These are phyloP conservation scores for Cirrhinus mrigala DNA, from an alignment of 2,797 vertebrate genomes.

Conservation along the genomic window DNA sequence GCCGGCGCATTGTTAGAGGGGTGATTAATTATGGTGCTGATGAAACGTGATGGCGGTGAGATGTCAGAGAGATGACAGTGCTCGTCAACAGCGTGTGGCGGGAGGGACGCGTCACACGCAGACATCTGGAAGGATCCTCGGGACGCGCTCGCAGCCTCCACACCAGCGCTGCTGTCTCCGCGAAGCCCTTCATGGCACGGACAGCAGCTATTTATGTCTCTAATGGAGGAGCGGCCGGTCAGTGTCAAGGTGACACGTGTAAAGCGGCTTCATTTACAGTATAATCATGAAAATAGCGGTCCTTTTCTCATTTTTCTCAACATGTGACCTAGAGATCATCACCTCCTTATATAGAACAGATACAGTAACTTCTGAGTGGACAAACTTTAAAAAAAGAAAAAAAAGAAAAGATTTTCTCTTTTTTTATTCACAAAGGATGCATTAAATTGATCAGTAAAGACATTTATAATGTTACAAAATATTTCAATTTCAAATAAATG, in stretches of 20 bases:
- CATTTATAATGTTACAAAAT: not conserved
- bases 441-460: not conserved
- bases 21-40: slow-evolving; percentile 81
- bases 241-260: slow-evolving; percentile 21
- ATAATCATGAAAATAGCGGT: not conserved
- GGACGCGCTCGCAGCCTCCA: slow-evolving; percentile 51
- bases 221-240: slow-evolving; percentile 35
- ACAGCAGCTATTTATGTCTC: slow-evolving; percentile 54
- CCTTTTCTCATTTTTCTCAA: not conserved
- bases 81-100: slow-evolving; percentile 63
- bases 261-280: slow-evolving; percentile 32
- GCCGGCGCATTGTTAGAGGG: slow-evolving; percentile 70
- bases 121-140: slow-evolving; percentile 70
- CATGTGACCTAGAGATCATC: not conserved
- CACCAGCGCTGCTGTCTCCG: slow-evolving; percentile 41
- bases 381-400: not conserved
- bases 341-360: not conserved
- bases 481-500: not conserved
- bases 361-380: not conserved
- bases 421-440: not conserved
- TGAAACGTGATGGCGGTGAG: slow-evolving; percentile 78
- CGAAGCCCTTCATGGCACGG: slow-evolving; percentile 25
- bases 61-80: slow-evolving; percentile 76
- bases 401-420: too few relatives aligned
- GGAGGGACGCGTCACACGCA: slow-evolving; percentile 63